These are phyloP conservation scores for Bothrops alternatus DNA, from an alignment of 2,797 vertebrate genomes.

Conservation along the genomic window DNA sequence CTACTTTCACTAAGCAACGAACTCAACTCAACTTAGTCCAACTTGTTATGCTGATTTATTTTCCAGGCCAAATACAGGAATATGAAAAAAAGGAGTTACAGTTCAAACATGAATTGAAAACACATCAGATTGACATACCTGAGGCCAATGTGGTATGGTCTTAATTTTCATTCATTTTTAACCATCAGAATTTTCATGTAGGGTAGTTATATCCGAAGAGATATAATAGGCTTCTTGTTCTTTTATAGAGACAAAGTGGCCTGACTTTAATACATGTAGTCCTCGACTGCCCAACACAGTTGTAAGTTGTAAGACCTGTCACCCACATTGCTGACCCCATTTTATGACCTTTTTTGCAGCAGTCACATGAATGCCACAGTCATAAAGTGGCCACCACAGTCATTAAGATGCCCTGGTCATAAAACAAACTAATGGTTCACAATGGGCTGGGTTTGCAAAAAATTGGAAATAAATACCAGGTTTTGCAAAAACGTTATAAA, in stretches of 20 bases:
- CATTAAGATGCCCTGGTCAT: neutral
- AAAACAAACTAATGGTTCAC: neutral
- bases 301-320: neutral
- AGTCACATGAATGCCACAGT: neutral
- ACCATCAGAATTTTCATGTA: neutral
- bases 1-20: neutral
- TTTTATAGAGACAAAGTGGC: neutral
- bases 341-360: neutral
- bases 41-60: conserved; percentile 15
- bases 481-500: neutral
- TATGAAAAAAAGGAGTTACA: conserved; percentile 67
- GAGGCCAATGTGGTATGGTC: conserved; percentile 67
- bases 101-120: conserved; percentile 68
- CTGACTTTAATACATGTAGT: neutral
- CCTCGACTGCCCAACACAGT: neutral
- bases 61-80: conserved; percentile 70
- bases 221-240: neutral
- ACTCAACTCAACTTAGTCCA: neutral
- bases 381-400: neutral
- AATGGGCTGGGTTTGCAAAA: neutral
- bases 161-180: conserved; percentile 26
- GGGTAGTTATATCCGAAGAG: neutral
- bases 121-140: conserved; percentile 66
- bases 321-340: neutral
- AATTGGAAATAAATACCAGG: neutral